Base-by-base conservation (phyloP, 2,797 vertebrate species). In the Eutrigla gurnardus region DNA sequence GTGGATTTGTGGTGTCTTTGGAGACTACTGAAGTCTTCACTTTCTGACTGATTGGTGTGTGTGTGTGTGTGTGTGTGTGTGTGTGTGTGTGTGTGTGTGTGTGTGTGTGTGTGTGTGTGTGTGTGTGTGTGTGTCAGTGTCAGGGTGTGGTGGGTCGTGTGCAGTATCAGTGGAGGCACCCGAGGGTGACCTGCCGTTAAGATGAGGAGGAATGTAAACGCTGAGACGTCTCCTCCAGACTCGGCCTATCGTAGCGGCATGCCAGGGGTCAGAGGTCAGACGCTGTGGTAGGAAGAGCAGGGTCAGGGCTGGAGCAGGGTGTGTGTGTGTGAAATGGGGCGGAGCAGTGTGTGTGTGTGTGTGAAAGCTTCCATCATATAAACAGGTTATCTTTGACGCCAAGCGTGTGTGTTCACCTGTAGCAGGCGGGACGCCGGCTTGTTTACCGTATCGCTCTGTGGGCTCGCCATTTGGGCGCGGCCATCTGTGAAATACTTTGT, bases 121-220 rank as follows among this genome's bases (percentile, higher is more conserved):
- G 69, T 62, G 60, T 40, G 46, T 13, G 35, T 50, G 65, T 58
- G 70, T 69, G 62, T 65, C 73, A 50, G 69, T 43, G 43, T 32
- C 6, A 25, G 70, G n/a, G 73, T n/a, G 80, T 59, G 69, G 70
- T 43, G 67, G 75, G 75, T 71, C 11, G 49, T 78, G 82, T 81
- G 69, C 69, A 75, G 80, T 74, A 75, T 85, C 83, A 83, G 67
- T 15, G 9, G 57, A 71, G 75, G 70, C 57, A 77, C 65, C 55
- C 10, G 25, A 40, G 55, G 69, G 50, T 65, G 75, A 90, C 86
- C 82, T 46, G 60, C 50, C 6, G 53, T 66, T 75, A 46, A 77
- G 60, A 57, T 52, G 14, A 50, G 12, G 54, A 53, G 81, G 84
- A 90, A 90, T 91, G 90, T 93, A 93, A 90, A 92, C 79, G 49